Evolutionary conservation across 1,140 invertebrate genomes (phyloP), one percentile per base, ranked within the genome.

Genomic region (Dryas iulia): DNA sequence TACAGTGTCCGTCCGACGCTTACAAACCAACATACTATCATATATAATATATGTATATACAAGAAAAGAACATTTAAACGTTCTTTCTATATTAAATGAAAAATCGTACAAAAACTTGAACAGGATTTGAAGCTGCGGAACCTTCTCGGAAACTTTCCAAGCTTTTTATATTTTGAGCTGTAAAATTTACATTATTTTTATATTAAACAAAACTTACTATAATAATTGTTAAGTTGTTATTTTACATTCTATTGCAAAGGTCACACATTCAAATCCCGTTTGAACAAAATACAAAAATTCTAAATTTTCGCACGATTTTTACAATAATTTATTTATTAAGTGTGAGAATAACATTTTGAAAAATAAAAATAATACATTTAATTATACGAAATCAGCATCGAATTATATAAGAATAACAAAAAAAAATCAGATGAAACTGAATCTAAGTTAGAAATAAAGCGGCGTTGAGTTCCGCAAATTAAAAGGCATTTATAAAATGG

Each of bases 1-100:
- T 64, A 69, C 57, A 72, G 56, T 59, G 35, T 61, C 58, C 60
- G 66, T 61, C 56, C 59, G 59, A 18, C 39, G 1, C 12, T 39
- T 39, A 39, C 14, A 39, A 18, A 18, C 33, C 33, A 39, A 47
- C 6, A n/a, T n/a, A 10, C 18, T 47, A 21, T 21, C n/a, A 18
- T 47, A 47, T n/a, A n/a, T n/a, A n/a, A n/a, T n/a, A n/a, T n/a
- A n/a, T n/a, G n/a, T n/a, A n/a, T 47, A 47, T 47, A 47, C 39
- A 47, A 47, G 18, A n/a, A 10, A 47, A 47, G 39, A 47, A 47
- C 39, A 18, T 8, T 47, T 21, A 2, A 7, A 47, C n/a, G 39
- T 47, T 47, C 39, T 21, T 21, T 21, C 39, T 47, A 21, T 10
- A 47, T 10, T 47, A 18, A 18, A 47, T 18, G 39, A 21, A 47